Evolutionary conservation across 2,113 vertebrate genomes (phyloP).

Genomic region (Noctilio leporinus): DNA sequence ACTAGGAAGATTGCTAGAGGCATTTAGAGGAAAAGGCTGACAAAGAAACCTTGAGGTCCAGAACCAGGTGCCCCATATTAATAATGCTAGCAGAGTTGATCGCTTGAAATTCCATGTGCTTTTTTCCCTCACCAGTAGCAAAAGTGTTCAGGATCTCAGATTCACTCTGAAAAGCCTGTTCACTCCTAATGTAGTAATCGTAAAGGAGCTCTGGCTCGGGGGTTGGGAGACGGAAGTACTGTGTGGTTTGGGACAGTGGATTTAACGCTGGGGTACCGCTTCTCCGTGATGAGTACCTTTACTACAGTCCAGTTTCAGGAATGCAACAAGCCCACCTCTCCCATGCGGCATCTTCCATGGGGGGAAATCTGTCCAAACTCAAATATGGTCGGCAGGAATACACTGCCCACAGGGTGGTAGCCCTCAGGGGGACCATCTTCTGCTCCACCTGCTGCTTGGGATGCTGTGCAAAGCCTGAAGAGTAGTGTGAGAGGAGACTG

Average conservation of each 20-base stretch:
- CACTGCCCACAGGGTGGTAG: not conserved
- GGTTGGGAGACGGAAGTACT: not conserved
- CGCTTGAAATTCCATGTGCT: not conserved
- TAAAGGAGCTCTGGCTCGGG: not conserved
- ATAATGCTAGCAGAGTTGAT: not conserved
- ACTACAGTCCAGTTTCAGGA: not conserved
- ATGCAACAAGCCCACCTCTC: not conserved
- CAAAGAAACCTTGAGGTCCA: not conserved
- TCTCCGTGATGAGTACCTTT: not conserved
- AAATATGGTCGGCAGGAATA: no score
- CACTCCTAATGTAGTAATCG: rapidly evolving
- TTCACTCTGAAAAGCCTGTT: not conserved
- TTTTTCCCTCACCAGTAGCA: not conserved
- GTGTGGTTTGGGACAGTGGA: not conserved
- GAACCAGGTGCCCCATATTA: not conserved
- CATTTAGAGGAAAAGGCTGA: conserved; percentile 42
- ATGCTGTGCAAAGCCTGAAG: not conserved
- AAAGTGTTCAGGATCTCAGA: not conserved
- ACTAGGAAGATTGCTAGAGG: conserved; percentile 30
- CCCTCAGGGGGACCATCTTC: not conserved
- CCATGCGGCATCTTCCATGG: not conserved
- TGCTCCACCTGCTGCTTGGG: no score
- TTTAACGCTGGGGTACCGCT: not conserved
- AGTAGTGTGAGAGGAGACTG: not conserved
- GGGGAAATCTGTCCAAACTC: not conserved